Conservation (phyloP, 2,113 vertebrate genomes). For the Chaetodon trifascialis region DNA sequence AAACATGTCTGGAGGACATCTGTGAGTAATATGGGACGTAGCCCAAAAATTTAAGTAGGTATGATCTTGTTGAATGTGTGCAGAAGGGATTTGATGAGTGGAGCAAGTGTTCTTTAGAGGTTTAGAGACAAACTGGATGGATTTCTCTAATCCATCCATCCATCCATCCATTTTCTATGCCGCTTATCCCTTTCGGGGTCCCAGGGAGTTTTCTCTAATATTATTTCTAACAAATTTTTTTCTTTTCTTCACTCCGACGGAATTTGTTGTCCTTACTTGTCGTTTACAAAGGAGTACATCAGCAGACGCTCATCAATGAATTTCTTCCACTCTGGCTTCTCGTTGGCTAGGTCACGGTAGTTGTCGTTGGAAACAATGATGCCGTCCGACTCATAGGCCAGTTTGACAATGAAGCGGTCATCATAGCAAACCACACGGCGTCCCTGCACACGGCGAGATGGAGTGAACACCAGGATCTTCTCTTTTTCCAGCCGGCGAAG, state of each 20-base stretch:
- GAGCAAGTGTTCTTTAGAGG: too few species aligned
- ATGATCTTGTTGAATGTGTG: too few species aligned
- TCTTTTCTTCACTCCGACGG: neutral
- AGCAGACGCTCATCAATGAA: constrained; percentile 96
- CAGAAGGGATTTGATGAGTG: too few species aligned
- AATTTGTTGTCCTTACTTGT: constrained; percentile 89
- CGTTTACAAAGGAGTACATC: constrained; percentile 99
- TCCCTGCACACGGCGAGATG: constrained; percentile 95
- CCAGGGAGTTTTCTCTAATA: neutral
- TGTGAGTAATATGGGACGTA: too few species aligned
- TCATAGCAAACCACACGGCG: constrained; percentile 97
- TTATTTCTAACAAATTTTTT: neutral
- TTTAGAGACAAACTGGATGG: too few species aligned
- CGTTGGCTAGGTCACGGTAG: constrained; percentile 97
- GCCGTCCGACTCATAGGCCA: constrained; percentile 96
- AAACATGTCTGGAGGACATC: too few species aligned
- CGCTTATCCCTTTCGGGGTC: too few species aligned
- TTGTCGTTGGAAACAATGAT: constrained; percentile 99
- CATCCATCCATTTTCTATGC: too few species aligned
- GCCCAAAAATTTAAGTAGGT: too few species aligned
- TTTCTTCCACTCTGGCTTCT: constrained; percentile 98
- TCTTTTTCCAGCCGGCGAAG: constrained; percentile 94
- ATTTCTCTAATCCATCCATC: too few species aligned
- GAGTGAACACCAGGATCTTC: constrained; percentile 97
- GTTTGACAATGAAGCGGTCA: constrained; percentile 96